A percentile compares a stretch with the other conserved stretches of the same genome.
These are phyloP conservation scores for Andricus quercusramuli DNA, from an alignment of 2,888 invertebrate species.

Conservation along the genomic window DNA sequence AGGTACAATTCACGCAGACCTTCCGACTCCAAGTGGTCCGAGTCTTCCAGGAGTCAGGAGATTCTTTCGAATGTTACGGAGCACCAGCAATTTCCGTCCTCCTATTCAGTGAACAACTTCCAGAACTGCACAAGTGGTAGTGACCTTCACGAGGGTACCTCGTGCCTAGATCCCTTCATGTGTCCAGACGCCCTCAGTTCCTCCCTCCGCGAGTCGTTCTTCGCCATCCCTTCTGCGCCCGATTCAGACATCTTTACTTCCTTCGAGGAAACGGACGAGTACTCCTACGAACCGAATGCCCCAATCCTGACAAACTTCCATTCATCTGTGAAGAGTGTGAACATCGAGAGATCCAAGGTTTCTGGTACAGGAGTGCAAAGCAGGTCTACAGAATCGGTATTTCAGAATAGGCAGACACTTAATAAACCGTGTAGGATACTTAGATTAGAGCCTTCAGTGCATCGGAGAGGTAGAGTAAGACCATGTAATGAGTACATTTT, in stretches of 20 bases:
- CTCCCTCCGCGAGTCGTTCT: conserved; percentile 72
- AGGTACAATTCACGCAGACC: conserved; percentile 72
- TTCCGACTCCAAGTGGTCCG: conserved; percentile 75
- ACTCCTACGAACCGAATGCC: conserved; percentile 47
- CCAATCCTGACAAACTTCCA: conserved; percentile 51
- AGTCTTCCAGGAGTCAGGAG: conserved; percentile 75
- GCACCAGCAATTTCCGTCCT: conserved; percentile 69
- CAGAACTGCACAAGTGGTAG: conserved; percentile 70
- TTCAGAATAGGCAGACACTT: conserved; percentile 51
- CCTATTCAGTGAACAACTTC: conserved; percentile 73
- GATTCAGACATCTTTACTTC: conserved; percentile 73
- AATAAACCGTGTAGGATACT: conserved; percentile 59
- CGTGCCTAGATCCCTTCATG: conserved; percentile 70
- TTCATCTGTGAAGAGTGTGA: conserved; percentile 68
- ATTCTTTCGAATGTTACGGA: conserved; percentile 67
- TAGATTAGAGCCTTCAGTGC: conserved; percentile 63
- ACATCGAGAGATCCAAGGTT: conserved; percentile 58
- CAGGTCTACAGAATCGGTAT: conserved; percentile 71
- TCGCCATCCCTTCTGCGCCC: conserved; percentile 70
- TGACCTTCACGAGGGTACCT: conserved; percentile 72
- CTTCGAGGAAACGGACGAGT: conserved; percentile 69
- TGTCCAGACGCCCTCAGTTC: conserved; percentile 73
- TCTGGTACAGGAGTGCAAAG: conserved; percentile 63
- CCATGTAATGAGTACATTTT: conserved; percentile 60
- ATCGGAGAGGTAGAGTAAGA: conserved; percentile 62